Evolutionary conservation across 2,797 vertebrate species (phyloP).

Genomic region (Micromesistius poutassou): DNA sequence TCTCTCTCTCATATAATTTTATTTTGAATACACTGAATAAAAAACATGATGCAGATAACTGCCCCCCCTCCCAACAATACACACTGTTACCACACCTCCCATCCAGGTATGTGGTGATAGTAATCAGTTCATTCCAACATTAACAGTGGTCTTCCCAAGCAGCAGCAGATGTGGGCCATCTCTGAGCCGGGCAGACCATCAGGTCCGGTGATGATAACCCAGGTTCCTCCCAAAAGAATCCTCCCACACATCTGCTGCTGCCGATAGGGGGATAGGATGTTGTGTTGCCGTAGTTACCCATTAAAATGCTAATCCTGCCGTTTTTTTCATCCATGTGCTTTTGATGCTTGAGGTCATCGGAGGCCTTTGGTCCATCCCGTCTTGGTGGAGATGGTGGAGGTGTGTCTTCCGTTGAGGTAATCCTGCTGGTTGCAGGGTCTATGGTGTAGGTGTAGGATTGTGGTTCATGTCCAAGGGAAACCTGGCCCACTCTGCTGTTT

Average conservation of each 20-base stretch:
- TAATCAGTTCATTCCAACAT: neutral
- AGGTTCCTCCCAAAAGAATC: too few relatives aligned
- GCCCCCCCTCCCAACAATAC: neutral
- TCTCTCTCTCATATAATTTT: too few relatives aligned
- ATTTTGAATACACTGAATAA: too few relatives aligned
- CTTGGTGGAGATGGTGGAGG: neutral
- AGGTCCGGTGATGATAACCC: neutral
- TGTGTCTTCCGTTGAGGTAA: too few relatives aligned
- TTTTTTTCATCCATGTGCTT: too few relatives aligned
- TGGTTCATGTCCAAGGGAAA: too few relatives aligned
- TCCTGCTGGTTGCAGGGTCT: too few relatives aligned
- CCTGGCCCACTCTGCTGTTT: too few relatives aligned
- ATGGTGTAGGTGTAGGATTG: too few relatives aligned
- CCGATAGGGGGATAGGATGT: neutral
- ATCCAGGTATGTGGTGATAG: conserved; percentile 39
- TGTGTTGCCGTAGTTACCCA: neutral
- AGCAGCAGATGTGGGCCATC: neutral
- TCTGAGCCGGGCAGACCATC: neutral
- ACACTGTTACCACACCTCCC: neutral
- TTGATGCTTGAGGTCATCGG: neutral
- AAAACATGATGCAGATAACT: too few relatives aligned
- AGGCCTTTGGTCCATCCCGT: too few relatives aligned
- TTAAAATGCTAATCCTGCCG: neutral
- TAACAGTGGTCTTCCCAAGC: neutral
- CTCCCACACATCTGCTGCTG: neutral